Evolutionary conservation across 1,140 invertebrate genomes (phyloP).

Genomic region (Cepaea nemoralis): DNA sequence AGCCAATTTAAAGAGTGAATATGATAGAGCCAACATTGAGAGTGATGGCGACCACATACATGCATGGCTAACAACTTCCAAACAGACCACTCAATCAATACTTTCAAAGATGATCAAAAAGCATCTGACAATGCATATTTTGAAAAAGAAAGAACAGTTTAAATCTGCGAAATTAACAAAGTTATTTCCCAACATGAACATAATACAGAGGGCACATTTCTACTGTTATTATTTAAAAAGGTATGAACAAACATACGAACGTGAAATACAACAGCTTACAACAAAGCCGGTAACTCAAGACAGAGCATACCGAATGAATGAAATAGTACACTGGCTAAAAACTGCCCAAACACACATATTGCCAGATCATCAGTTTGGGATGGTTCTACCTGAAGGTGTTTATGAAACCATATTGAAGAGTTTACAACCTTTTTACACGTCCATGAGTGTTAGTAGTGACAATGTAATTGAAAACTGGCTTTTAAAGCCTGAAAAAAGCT

Average conservation of each 20-base stretch:
- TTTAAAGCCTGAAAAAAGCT: neutral
- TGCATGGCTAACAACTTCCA: conserved; percentile 16
- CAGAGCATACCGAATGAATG: neutral
- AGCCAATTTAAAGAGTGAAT: too few relatives aligned
- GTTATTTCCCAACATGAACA: neutral
- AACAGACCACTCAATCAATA: neutral
- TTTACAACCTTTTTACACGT: too few relatives aligned
- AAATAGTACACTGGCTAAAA: neutral
- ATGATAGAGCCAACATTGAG: too few relatives aligned
- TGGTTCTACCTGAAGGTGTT: neutral
- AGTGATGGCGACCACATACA: neutral
- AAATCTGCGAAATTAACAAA: neutral
- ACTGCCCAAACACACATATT: neutral
- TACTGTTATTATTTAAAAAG: neutral
- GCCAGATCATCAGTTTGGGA: neutral
- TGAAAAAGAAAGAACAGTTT: neutral
- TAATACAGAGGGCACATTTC: neutral
- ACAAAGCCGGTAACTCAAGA: neutral
- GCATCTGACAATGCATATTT: conserved; percentile 16
- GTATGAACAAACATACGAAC: neutral
- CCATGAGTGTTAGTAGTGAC: too few relatives aligned
- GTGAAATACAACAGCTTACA: neutral
- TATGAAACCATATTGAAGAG: neutral
- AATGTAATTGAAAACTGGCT: neutral
- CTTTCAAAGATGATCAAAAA: conserved; percentile 8